Base-by-base conservation (phyloP, 1,140 invertebrate genomes). In the Chlorops oryzae region DNA sequence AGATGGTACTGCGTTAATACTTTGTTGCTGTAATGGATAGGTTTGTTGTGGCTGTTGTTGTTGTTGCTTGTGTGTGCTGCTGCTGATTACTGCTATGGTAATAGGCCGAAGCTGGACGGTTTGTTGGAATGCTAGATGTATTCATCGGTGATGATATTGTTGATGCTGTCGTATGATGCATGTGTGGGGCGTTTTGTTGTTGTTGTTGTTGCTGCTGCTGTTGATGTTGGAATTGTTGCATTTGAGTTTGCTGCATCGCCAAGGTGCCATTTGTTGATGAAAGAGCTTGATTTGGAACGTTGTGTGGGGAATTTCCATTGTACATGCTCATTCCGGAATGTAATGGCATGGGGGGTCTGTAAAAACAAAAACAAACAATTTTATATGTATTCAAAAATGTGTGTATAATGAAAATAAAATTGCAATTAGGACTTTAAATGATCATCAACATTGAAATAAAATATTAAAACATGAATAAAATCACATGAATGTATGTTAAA, bases 291-390 rank as follows among this genome's bases (percentile, higher is more conserved):
- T 52, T 54, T 41, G 46, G 54, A 27, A 28, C 74, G 67, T 47
- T 66, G 62, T 58, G 57, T 60, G 59, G 57, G 64, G 66, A 63
- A 66, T 53, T 70, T 56, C 63, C 68, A 66, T 68, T 65, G 67
- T 59, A 66, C 25, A 54, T 55, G 58, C 62, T 75, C 57, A 69
- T 65, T 61, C 45, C 57, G 59, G 56, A 62, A 66, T 65, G 67
- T 59, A 55, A 43, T 41, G 61, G 47, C 46, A 70, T 54, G 24
- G 35, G 38, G 20, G 54, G 51, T 50, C 51, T 56, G 27, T 6
- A 55, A 47, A 35, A 37, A 17, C 10, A n/a, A 18, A 32, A 15
- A 40, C n/a, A 41, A 28, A 28, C 3, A 32, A 15, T 10, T 32
- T 32, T 10, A 32, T 15, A 32, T 32, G 15, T 15, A 32, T 15